A percentile compares a stretch with the other conserved stretches of the same genome.
phyloP scores from a whole-genome alignment of 2,113 vertebrate genomes.

The Eolophus roseicapilla region DNA sequence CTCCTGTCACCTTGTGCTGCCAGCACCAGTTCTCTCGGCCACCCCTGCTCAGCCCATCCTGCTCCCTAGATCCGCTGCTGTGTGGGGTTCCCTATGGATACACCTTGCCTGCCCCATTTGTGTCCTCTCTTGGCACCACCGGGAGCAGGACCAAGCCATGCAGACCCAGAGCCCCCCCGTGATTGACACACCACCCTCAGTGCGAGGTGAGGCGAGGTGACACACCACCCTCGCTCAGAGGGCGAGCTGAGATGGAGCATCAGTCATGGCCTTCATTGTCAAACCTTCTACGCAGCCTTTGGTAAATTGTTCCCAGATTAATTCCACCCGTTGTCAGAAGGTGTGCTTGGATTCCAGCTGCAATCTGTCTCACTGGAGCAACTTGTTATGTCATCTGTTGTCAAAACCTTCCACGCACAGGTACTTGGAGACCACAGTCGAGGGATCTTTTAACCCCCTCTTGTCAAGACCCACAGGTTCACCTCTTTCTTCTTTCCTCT shows the following conservation, averaged over 20 bases:
- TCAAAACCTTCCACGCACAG: not conserved
- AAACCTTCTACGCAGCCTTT: fast-evolving
- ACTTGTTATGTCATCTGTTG: not conserved
- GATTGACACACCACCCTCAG: not conserved
- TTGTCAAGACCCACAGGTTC: not conserved
- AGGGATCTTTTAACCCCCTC: not conserved
- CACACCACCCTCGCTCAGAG: not conserved
- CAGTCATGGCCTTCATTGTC: not conserved
- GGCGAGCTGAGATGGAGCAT: not conserved
- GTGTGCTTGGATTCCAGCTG: not conserved
- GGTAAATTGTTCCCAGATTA: not conserved
- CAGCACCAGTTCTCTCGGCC: not conserved
- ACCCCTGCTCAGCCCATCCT: not conserved
- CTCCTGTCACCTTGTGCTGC: not conserved
- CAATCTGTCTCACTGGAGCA: not conserved
- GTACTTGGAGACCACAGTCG: not conserved
- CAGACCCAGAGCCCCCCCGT: fast-evolving
- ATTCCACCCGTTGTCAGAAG: not conserved
- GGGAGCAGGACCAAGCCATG: fast-evolving
- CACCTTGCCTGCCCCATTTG: not conserved
- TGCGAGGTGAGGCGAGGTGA: not conserved
- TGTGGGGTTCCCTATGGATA: not conserved
- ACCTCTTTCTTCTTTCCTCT: not conserved
- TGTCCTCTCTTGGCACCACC: not conserved
- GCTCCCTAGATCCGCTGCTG: not conserved